Base-by-base conservation (phyloP, 2,797 vertebrate genomes). In the Heteromormyrus szaboi region DNA sequence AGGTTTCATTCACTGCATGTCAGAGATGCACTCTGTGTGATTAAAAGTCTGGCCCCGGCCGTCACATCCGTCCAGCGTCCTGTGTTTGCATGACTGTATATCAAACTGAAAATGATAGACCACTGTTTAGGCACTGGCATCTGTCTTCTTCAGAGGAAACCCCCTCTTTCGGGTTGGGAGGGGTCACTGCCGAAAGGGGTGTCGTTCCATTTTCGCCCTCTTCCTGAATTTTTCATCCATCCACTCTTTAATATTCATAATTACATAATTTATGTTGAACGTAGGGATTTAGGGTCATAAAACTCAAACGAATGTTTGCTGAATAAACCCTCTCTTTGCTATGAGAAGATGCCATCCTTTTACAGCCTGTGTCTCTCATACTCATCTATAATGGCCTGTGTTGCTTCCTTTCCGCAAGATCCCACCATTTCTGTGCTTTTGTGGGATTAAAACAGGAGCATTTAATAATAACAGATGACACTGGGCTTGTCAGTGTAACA, bases 181-280 rank as follows among this genome's bases (percentile, higher is more conserved):
- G 68, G 33, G 4, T 76, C 90, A 92, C 91, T 93, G 92, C 91
- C 93, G 89, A 90, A 87, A 37, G 19, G 2, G 88, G 89, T 90
- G 91, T 91, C 91, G 56, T 90, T 89, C 89, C 89, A 89, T 17
- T 76, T 89, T 91, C 65, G 48, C 88, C 89, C 72, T 85, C 90
- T 91, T 83, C 87, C 91, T 87, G 62, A 85, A 68, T 88, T 85
- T 65, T 62, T 91, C 90, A 72, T 89, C 85, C 89, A 89, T 89
- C 90, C 90, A 56, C 89, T 94, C 93, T 93, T 94, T 93, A 92
- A 93, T 93, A 94, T 95, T 93, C 91, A 94, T 95, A 94, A 94
- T 93, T 95, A 93, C 92, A 94, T 94, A 94, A 94, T 93, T 94
- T 93, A 94, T 92, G 91, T 85, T 90, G 93, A 95, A 95, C 93